Percentiles rank a stretch among this genome's conserved stretches.
Conservation (phyloP, 2,797 vertebrate genomes). For the Todus mexicanus region DNA sequence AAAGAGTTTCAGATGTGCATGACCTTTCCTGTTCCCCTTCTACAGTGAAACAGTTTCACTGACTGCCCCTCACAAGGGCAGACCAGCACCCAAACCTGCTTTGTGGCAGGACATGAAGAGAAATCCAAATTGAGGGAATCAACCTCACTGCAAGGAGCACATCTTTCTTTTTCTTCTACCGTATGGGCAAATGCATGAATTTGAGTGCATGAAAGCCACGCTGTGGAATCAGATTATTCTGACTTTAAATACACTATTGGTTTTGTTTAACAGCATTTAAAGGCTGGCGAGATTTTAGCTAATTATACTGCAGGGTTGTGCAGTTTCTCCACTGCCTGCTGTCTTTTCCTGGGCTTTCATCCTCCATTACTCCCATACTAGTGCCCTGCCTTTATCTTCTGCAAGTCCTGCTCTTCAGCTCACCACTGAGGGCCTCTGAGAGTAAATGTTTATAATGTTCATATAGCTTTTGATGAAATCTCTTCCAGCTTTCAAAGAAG, state of each 20-base stretch:
- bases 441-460: conserved; percentile 41
- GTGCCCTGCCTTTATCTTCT: neutral
- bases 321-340: neutral
- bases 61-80: neutral
- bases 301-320: neutral
- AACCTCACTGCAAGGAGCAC: neutral
- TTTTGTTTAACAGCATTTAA: neutral
- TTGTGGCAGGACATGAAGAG: neutral
- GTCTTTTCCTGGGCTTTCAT: neutral
- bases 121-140: neutral
- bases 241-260: rapidly evolving
- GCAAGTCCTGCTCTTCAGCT: neutral
- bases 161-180: neutral
- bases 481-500: conserved; percentile 40
- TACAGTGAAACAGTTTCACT: neutral
- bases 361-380: neutral
- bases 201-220: neutral
- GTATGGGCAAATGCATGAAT: neutral
- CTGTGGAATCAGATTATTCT: neutral
- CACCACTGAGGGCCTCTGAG: neutral
- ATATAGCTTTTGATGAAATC: conserved; percentile 30
- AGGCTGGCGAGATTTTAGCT: neutral
- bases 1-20: neutral
- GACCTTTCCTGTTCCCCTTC: neutral
- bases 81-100: neutral